Evolutionary conservation across 1,140 invertebrate species (phyloP).

Genomic region (Hyposmocoma kahamanoa): DNA sequence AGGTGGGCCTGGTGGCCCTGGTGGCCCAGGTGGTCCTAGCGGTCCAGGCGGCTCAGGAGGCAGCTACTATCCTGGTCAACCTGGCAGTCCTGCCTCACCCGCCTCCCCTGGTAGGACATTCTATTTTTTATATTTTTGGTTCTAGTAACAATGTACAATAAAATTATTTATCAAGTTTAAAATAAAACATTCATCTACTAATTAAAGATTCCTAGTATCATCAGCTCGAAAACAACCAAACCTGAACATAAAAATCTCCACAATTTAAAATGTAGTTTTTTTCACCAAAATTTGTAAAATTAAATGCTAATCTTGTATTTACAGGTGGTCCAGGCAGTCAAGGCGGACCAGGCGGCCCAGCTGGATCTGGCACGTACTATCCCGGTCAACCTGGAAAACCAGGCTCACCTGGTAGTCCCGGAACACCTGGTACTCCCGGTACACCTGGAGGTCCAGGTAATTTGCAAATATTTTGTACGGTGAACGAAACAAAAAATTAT

Average conservation of each 20-base stretch:
- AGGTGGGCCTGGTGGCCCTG: conserved; percentile 6
- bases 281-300: no score
- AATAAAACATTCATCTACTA: no score
- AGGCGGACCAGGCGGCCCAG: conserved; percentile 18
- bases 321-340: conserved; percentile 5
- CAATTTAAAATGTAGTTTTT: no score
- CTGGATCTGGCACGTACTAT: conserved; percentile 7
- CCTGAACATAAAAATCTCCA: no score
- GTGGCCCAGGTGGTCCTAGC: neutral
- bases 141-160: neutral
- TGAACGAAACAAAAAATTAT: no score
- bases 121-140: neutral
- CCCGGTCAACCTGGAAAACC: conserved; percentile 11
- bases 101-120: conserved; percentile 24
- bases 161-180: no score
- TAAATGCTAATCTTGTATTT: no score
- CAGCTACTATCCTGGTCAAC: conserved; percentile 21
- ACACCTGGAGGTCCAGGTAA: conserved; percentile 13
- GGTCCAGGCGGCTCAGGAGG: conserved; percentile 18
- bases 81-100: conserved; percentile 27
- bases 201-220: no score
- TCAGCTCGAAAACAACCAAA: no score
- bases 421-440: conserved; percentile 4
- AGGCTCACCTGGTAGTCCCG: conserved; percentile 10
- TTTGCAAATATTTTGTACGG: no score